A percentile compares a stretch with the other conserved stretches of the same genome.
phyloP scores from a whole-genome alignment of 2,113 vertebrate species.

The Sakesphorus luctuosus region DNA sequence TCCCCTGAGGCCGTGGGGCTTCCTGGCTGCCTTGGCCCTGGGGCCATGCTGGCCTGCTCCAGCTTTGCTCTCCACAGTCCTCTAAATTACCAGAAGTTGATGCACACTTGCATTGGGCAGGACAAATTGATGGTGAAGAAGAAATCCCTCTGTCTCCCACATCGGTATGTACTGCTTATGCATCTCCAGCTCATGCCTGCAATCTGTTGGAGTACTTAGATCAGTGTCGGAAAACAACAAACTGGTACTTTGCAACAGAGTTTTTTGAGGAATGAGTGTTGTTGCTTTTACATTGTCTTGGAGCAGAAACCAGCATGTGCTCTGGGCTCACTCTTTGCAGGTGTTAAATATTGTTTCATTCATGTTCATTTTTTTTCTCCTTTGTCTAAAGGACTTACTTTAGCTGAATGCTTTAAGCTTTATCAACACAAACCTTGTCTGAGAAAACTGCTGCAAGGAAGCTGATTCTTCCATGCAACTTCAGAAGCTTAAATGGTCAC shows the following conservation, averaged over 20 bases:
- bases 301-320: neutral
- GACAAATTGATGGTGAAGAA: neutral
- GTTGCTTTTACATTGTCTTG: slow-evolving; percentile 9
- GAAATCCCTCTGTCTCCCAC: neutral
- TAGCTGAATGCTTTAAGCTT: neutral
- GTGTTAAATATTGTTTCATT: neutral
- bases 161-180: neutral
- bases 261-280: neutral
- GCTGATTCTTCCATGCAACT: neutral
- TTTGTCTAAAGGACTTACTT: neutral
- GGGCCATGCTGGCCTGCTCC: neutral
- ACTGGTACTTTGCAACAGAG: neutral
- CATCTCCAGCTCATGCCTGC: neutral
- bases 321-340: neutral
- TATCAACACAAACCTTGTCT: neutral
- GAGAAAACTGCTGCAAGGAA: neutral
- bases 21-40: neutral
- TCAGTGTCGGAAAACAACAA: neutral
- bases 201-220: neutral
- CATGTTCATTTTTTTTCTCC: neutral
- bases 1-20: neutral
- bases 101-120: neutral
- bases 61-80: neutral
- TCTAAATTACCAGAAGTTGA: neutral
- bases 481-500: neutral